Evolutionary conservation across 2,888 invertebrate genomes (phyloP).

Genomic region (Cephus pulcher): DNA sequence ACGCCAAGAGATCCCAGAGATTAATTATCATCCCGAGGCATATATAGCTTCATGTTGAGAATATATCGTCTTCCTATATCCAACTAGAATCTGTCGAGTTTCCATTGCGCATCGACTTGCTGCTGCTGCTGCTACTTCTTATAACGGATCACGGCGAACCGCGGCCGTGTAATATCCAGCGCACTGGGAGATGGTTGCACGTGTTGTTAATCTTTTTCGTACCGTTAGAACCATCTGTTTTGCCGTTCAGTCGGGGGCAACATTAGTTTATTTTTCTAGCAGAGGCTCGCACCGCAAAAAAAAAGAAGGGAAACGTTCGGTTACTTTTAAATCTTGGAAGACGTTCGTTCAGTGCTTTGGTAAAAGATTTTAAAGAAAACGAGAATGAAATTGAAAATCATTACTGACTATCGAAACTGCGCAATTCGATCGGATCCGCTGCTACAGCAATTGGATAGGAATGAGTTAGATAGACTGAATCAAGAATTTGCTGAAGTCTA

Average conservation of each 20-base stretch:
- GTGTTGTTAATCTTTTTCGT: slow-evolving; percentile 6
- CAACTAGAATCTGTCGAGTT: background rate
- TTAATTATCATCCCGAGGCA: background rate
- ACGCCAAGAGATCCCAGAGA: background rate
- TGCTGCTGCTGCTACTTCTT: background rate
- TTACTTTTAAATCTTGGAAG: slow-evolving; percentile 32
- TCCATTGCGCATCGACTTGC: background rate
- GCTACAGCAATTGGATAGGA: background rate
- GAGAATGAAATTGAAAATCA: slow-evolving; percentile 8
- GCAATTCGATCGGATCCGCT: background rate
- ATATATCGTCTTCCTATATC: background rate
- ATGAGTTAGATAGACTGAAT: background rate
- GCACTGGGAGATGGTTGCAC: slow-evolving; percentile 9
- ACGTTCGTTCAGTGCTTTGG: slow-evolving; percentile 23
- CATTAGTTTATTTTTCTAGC: slow-evolving; percentile 39
- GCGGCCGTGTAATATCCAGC: background rate
- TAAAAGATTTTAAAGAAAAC: slow-evolving; percentile 23
- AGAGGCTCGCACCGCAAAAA: slow-evolving; percentile 22
- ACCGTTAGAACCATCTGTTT: slow-evolving; percentile 28
- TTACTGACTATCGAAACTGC: background rate
- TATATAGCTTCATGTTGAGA: background rate
- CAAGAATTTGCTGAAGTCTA: background rate
- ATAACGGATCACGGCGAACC: slow-evolving; percentile 1
- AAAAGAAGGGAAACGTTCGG: slow-evolving; percentile 11
- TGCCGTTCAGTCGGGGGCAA: slow-evolving; percentile 18